Evolutionary conservation across 2,888 invertebrate genomes (phyloP).

Genomic region (Campoplex capitator): DNA sequence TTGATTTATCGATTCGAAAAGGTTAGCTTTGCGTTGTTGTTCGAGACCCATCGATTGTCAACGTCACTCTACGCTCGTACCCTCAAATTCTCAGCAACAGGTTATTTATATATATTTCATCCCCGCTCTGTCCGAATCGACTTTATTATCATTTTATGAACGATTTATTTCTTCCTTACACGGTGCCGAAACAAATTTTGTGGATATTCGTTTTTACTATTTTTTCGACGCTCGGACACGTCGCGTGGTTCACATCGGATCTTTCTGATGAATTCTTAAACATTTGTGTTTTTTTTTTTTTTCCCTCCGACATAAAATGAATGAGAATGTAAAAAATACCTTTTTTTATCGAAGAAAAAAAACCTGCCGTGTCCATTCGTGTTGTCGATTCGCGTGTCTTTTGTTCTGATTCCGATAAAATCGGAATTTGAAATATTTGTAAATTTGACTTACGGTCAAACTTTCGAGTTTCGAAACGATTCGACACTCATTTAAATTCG

Average conservation of each 20-base stretch:
- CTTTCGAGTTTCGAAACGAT: background rate
- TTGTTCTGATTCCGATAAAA: too few relatives aligned
- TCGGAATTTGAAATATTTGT: too few relatives aligned
- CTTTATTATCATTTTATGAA: background rate
- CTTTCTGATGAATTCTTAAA: background rate
- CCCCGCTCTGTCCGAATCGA: conserved; percentile 1
- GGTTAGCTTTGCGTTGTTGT: conserved; percentile 31
- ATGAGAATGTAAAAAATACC: background rate
- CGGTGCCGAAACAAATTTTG: background rate
- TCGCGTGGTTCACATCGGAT: background rate
- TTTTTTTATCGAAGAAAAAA: background rate
- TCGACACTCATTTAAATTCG: background rate
- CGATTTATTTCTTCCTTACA: background rate
- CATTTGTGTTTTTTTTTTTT: background rate
- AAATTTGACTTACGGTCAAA: background rate
- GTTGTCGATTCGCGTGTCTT: too few relatives aligned
- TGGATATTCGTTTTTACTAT: background rate
- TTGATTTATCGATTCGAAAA: conserved; percentile 35
- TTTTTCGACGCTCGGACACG: background rate
- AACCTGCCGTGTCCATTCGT: too few relatives aligned
- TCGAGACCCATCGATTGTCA: conserved; percentile 49
- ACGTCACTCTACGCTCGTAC: conserved; percentile 16
- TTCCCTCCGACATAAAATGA: background rate
- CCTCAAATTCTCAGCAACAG: conserved; percentile 61
- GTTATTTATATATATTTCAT: conserved; percentile 51